A percentile compares a stretch with the other conserved stretches of the same genome.
These are phyloP conservation scores for Typhlichthys subterraneus DNA, from an alignment of 2,797 vertebrate species.

Conservation along the genomic window DNA sequence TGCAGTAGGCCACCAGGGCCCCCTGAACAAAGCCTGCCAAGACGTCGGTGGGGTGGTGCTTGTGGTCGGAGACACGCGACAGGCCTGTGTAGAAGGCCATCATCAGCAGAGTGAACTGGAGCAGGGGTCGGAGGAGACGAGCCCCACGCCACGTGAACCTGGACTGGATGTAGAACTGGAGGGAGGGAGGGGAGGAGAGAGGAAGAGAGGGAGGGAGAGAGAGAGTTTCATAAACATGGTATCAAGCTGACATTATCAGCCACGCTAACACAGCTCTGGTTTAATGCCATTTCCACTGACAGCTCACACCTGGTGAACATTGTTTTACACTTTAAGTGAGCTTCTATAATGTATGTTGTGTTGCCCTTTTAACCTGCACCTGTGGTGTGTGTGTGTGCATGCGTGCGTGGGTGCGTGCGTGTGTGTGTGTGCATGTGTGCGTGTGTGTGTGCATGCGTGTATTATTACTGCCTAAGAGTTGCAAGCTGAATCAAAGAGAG, in stretches of 20 bases:
- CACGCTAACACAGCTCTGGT: neutral
- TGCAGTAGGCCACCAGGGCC: constrained; percentile 96
- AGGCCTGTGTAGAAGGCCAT: constrained; percentile 98
- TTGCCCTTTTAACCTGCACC: constrained; percentile 44
- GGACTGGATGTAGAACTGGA: constrained; percentile 97
- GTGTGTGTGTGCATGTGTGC: neutral
- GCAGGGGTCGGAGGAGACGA: constrained; percentile 92
- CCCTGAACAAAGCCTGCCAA: constrained; percentile 95
- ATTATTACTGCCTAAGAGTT: constrained; percentile 43
- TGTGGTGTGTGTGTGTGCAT: constrained; percentile 25
- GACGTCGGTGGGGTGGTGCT: constrained; percentile 95
- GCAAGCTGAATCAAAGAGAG: constrained; percentile 51
- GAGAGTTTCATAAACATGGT: neutral
- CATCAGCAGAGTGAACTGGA: constrained; percentile 98
- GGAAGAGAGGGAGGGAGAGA: constrained; percentile 5
- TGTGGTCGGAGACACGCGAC: constrained; percentile 95
- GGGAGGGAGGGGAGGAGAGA: constrained; percentile 25
- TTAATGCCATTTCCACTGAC: neutral
- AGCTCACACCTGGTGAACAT: constrained; percentile 24
- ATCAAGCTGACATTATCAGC: neutral
- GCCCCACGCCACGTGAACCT: constrained; percentile 98
- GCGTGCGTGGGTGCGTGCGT: constrained; percentile 5
- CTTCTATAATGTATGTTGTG: constrained; percentile 9
- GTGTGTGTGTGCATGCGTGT: neutral
- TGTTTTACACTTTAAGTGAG: neutral